Base-by-base conservation (phyloP, 2,888 invertebrate genomes). In the Zygothrica quintamaculata region DNA sequence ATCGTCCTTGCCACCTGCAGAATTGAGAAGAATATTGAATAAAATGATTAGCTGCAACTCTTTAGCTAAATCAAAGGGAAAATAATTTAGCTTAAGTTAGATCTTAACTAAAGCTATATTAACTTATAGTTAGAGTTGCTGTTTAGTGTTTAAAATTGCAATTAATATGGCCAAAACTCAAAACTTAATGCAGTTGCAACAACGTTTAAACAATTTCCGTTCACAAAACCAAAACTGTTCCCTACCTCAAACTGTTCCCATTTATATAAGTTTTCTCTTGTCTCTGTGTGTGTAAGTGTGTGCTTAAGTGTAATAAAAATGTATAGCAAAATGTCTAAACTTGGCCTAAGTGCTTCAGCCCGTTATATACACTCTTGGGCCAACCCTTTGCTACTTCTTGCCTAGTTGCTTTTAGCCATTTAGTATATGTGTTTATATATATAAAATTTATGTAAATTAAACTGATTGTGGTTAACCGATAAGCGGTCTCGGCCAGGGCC, bases 1-100 rank as follows among this genome's bases (percentile, higher is more conserved):
- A 84, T 96, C 96, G 88, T 96, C 96, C 91, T 96, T 96, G 90
- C 94, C 96, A 90, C 96, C 96, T 96, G 16, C 9, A 59, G 8
- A 9, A 36, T 6, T 13, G 22, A 34, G 11, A 5, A 11, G 2
- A 18, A 6, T n/a, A 16, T 11, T 6, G 11, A n/a, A n/a, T 26
- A 5, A 42, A 15, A 36, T n/a, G 9, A 25, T 42, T 40, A 22
- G n/a, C n/a, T n/a, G n/a, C n/a, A n/a, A n/a, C n/a, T n/a, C n/a
- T n/a, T n/a, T n/a, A n/a, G n/a, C n/a, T n/a, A n/a, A n/a, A n/a
- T n/a, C n/a, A n/a, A n/a, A n/a, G n/a, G n/a, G n/a, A n/a, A n/a
- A n/a, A n/a, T n/a, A n/a, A n/a, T n/a, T n/a, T 22, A n/a, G n/a
- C n/a, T n/a, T n/a, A n/a, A n/a, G n/a, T n/a, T 31, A 31, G 31